phyloP scores from a whole-genome alignment of 2,888 invertebrate genomes.

The Alcis repandata region DNA sequence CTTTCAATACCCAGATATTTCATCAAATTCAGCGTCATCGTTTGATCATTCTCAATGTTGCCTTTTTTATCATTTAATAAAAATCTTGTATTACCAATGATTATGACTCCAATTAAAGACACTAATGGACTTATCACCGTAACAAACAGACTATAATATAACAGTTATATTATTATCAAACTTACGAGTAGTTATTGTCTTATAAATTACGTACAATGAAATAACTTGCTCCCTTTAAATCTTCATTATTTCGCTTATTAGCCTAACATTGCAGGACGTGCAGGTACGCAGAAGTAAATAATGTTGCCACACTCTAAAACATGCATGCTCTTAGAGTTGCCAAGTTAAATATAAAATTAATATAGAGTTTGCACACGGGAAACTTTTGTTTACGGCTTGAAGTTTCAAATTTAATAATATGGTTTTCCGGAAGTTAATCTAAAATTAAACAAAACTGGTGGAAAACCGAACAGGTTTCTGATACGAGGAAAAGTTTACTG shows the following conservation, averaged over 20 bases:
- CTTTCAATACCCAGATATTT: too few species aligned
- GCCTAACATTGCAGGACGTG: background rate
- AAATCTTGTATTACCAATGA: too few species aligned
- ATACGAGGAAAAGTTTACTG: background rate
- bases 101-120: too few species aligned
- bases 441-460: conserved; percentile 14
- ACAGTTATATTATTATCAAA: too few species aligned
- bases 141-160: too few species aligned
- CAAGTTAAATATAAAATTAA: conserved; percentile 32
- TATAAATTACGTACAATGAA: background rate
- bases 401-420: conserved; percentile 30
- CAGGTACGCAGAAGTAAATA: conserved; percentile 1
- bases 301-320: conserved; percentile 19
- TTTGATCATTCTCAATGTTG: too few species aligned
- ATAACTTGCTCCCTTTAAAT: background rate
- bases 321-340: conserved; percentile 15
- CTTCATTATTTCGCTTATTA: background rate
- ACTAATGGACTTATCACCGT: too few species aligned
- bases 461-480: background rate
- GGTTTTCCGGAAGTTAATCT: conserved; percentile 20
- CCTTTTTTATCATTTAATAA: too few species aligned
- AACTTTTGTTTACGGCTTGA: conserved; percentile 24
- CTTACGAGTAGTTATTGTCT: too few species aligned
- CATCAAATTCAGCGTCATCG: too few species aligned
- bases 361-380: conserved; percentile 18